Conservation (phyloP, 2,888 invertebrate species). For the Ischnura elegans region DNA sequence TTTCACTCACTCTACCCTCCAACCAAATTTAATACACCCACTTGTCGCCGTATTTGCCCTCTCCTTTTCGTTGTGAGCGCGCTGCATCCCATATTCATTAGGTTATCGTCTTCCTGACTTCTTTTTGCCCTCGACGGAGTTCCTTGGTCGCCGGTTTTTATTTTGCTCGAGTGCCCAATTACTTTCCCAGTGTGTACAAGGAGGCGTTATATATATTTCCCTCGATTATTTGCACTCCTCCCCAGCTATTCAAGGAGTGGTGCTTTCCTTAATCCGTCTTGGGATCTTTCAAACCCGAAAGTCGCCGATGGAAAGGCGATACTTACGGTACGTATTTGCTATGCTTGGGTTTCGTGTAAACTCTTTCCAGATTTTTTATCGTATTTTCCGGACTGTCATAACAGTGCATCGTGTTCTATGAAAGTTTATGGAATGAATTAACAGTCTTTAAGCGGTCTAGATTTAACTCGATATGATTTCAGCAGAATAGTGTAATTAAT, state of each 20-base stretch:
- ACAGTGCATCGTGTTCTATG: no score
- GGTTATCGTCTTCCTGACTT: background rate
- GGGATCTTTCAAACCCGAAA: background rate
- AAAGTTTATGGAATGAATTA: no score
- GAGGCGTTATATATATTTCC: background rate
- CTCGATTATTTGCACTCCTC: background rate
- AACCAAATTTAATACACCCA: background rate
- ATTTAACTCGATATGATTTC: no score
- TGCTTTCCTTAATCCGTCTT: background rate
- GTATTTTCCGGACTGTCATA: no score
- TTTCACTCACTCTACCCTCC: background rate
- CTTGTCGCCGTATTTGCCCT: background rate
- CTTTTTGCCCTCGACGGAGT: background rate
- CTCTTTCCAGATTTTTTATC: background rate
- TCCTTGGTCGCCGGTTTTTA: background rate
- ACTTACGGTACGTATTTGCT: background rate
- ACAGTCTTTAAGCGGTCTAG: no score
- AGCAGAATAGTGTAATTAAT: no score
- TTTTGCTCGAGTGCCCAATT: background rate
- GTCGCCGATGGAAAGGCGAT: background rate
- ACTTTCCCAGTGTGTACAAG: background rate
- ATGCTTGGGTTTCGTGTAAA: background rate
- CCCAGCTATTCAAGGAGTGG: background rate
- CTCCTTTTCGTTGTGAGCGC: background rate
- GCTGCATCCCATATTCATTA: conserved; percentile 19